Base-by-base conservation (phyloP, 2,888 invertebrate genomes). In the Tuta absoluta region DNA sequence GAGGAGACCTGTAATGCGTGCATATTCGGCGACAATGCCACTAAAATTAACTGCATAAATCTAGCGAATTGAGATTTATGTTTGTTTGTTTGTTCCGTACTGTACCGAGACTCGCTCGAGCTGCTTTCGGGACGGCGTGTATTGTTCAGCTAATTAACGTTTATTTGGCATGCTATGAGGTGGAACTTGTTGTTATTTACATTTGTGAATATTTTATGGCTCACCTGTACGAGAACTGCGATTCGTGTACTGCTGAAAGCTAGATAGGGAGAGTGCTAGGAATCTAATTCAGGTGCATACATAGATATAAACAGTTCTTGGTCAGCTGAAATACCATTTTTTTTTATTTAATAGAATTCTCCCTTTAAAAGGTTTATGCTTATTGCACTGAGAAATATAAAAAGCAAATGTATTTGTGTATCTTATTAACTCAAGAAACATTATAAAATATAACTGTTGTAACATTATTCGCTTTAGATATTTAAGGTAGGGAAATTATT, bases 1-100 rank as follows among this genome's bases (percentile, higher is more conserved):
- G 45, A 45, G 45, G n/a, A 33, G 17, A 33, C 58, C 3, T 19
- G 21, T 45, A 49, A 61, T 49, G 60, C 74, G 53, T 64, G 66
- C 58, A 64, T 67, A 68, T 68, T 63, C 65, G 64, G 71, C 71
- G 69, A 74, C 74, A 75, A 71, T 72, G 66, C 67, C 70, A 73
- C 80, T 80, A 76, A 79, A 81, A 81, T 80, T 80, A 71, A 72
- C 72, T 71, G 73, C 77, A 77, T 81, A 81, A 85, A 85, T 83
- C 75, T 68, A 66, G 66, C 69, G 71, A 75, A 72, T 75, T 72
- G 71, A 81, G 77, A 83, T 80, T 83, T 79, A 83, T 75, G 72
- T 72, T 56, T 76, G 77, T 80, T 81, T 74, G 77, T 76, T 70
- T 74, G 76, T 79, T 76, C 71, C 68, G 69, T 56, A 33, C 64